phyloP scores from a whole-genome alignment of 2,113 vertebrate species.

The Vulpes ferrilata region DNA sequence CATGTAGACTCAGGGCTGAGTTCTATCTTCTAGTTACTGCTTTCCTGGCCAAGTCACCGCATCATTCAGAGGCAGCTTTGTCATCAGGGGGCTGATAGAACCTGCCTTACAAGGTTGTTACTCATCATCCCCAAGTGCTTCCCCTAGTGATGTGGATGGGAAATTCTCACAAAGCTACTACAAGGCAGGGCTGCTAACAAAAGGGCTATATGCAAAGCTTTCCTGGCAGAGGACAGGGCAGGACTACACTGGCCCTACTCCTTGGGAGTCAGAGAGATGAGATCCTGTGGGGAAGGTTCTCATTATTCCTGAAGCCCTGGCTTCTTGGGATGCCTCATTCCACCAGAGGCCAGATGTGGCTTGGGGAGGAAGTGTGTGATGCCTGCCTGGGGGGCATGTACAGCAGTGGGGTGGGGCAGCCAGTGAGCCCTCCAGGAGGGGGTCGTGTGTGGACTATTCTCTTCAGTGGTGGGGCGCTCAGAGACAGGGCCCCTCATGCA shows the following conservation, averaged over 20 bases:
- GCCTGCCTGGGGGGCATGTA: background rate
- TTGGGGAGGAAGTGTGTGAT: accelerated
- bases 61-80: background rate
- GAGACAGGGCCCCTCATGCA: accelerated
- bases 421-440: background rate
- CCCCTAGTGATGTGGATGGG: too few species aligned
- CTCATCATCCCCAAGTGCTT: accelerated
- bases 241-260: too few species aligned
- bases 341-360: background rate
- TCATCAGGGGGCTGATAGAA: background rate
- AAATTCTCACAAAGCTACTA: background rate
- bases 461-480: accelerated
- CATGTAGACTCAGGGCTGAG: background rate
- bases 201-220: background rate
- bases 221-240: background rate
- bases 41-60: background rate
- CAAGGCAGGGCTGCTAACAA: background rate
- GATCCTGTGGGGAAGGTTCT: background rate
- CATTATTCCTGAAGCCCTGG: background rate
- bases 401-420: background rate
- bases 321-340: background rate
- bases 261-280: background rate
- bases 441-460: background rate
- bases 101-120: background rate
- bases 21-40: background rate